phyloP scores from a whole-genome alignment of 2,797 vertebrate genomes.

The Intellagama lesueurii region DNA sequence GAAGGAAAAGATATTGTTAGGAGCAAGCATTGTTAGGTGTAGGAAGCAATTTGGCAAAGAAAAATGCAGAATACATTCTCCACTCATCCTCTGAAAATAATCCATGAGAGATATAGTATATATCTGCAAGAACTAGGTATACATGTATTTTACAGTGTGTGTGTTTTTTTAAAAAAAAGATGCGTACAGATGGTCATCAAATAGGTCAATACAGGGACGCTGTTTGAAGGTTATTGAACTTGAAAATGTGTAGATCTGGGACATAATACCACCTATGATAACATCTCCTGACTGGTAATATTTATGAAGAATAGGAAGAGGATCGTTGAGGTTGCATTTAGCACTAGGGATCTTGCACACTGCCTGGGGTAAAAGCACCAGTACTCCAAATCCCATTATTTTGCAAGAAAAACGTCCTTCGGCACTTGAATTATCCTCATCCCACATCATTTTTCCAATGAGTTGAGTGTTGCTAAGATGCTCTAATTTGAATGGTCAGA shows the following conservation, averaged over 20 bases:
- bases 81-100: no score
- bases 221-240: not conserved
- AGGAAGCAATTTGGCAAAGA: no score
- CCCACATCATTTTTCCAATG: not conserved
- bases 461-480: not conserved
- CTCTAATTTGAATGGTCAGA: not conserved
- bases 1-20: no score
- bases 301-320: constrained; percentile 1
- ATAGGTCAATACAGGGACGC: not conserved
- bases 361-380: not conserved
- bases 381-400: no score
- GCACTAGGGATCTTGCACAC: not conserved
- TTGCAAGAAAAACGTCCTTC: not conserved
- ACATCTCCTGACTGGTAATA: constrained; percentile 11
- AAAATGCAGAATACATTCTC: no score
- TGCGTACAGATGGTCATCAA: not conserved
- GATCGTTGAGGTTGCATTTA: not conserved
- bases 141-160: no score
- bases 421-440: not conserved
- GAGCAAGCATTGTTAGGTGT: no score
- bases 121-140: no score
- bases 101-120: no score
- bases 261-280: not conserved
- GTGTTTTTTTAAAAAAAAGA: no score
- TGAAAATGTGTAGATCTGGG: not conserved